Evolutionary conservation across 2,797 vertebrate species (phyloP), one percentile per base, ranked within the genome.

Genomic region (Oreortyx pictus): DNA sequence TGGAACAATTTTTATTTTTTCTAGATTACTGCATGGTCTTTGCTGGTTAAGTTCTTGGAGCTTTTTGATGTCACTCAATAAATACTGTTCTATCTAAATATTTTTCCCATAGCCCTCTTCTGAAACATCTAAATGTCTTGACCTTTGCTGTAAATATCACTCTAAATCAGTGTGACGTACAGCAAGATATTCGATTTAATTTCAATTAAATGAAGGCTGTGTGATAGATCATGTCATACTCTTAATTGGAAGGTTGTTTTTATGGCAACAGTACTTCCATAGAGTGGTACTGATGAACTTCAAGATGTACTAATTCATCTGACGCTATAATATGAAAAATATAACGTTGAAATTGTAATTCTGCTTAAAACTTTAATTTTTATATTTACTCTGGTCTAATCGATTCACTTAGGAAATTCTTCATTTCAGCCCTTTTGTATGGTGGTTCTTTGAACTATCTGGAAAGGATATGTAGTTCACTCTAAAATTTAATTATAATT

Each of bases 121-220:
- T 92, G 41, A 80, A 89, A 33, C 77, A 77, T 35, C 83, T 37
- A 39, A 14, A 7, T 86, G 5, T 78, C 43, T 87, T 11, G 33
- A 57, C 62, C 65, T 83, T 68, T 82, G 31, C 64, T 86, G 80
- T 95, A 95, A 94, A 67, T 92, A 82, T 62, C 6, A 52, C 94
- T 95, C 59, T 87, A 94, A 95, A 85, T 81, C 77, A 90, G 78
- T 61, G 71, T 74, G 85, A 59, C 88, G 8, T 93, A 86, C 76
- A 56, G 88, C 43, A 92, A 92, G 61, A 84, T 94, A 78, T 49
- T 92, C 37, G 11, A 70, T 91, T 96, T 75, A 82, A 78, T 95
- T 93, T 80, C 82, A 96, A 85, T 96, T 92, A 94, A 89, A 47
- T 93, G 37, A 94, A 96, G 96, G 75, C 71, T 84, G 1, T 90